Conservation (phyloP, 1,140 invertebrate species). For the Drosophila guanche region DNA sequence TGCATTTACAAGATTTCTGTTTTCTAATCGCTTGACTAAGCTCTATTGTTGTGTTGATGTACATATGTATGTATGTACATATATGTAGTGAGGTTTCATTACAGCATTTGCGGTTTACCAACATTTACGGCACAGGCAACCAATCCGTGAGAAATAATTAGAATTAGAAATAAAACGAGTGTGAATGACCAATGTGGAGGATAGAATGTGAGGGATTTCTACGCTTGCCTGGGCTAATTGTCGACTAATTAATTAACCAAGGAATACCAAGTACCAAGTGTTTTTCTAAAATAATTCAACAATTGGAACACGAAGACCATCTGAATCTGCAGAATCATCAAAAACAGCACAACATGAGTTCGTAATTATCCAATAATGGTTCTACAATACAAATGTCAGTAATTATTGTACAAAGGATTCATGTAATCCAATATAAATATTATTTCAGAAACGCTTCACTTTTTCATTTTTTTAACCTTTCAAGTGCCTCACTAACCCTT, state of each 20-base stretch:
- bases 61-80: background rate
- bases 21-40: slow-evolving; percentile 74
- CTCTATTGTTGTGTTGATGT: slow-evolving; percentile 30
- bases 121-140: slow-evolving; percentile 1
- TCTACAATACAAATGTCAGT: too few relatives aligned
- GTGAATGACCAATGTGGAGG: slow-evolving; percentile 73
- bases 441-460: background rate
- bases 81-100: slow-evolving; percentile 48
- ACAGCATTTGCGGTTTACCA: slow-evolving; percentile 61
- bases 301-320: too few relatives aligned
- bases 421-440: background rate
- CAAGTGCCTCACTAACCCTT: slow-evolving; percentile 10
- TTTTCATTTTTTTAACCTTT: slow-evolving; percentile 4
- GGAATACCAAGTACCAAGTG: background rate
- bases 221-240: slow-evolving; percentile 29
- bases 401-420: too few relatives aligned
- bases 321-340: too few relatives aligned
- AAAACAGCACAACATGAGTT: too few relatives aligned
- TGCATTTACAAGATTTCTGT: slow-evolving; percentile 71
- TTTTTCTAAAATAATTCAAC: slow-evolving; percentile 2
- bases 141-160: slow-evolving; percentile 49
- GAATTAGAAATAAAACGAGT: slow-evolving; percentile 35
- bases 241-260: slow-evolving; percentile 17
- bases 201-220: slow-evolving; percentile 51
- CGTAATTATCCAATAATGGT: too few relatives aligned